These are phyloP conservation scores for Peromyscus maniculatus DNA, from an alignment of 2,113 vertebrate species.

Conservation along the genomic window DNA sequence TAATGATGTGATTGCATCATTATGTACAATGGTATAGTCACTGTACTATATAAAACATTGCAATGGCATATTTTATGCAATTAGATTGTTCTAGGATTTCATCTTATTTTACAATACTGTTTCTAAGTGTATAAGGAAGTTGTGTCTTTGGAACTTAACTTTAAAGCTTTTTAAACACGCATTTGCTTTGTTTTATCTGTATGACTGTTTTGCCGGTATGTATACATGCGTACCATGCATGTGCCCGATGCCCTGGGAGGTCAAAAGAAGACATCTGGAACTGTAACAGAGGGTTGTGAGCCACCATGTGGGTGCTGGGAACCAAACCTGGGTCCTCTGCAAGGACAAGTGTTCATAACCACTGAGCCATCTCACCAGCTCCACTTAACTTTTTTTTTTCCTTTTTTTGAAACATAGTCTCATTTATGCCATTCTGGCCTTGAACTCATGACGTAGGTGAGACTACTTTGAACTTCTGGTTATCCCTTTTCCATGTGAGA, in stretches of 20 bases:
- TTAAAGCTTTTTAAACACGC: neutral
- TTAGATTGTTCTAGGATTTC: slow-evolving; percentile 27
- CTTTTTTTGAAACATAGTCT: neutral
- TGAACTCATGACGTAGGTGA: neutral
- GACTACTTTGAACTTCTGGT: neutral
- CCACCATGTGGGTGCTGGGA: neutral
- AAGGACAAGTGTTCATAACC: neutral
- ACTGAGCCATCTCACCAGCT: neutral
- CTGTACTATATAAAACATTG: neutral
- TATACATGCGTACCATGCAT: neutral
- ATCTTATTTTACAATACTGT: neutral
- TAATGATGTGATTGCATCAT: neutral
- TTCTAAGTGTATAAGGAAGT: neutral
- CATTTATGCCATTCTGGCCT: neutral
- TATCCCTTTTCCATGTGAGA: neutral
- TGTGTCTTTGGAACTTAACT: neutral
- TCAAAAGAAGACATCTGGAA: neutral
- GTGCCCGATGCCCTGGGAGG: neutral
- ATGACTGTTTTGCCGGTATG: neutral
- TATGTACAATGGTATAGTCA: neutral
- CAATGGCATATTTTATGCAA: slow-evolving; percentile 32
- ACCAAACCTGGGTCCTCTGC: neutral
- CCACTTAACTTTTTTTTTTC: too few relatives aligned
- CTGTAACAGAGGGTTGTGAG: neutral
- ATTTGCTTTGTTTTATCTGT: neutral